Conservation (phyloP, 2,888 invertebrate genomes). For the Galerucella calmariensis region DNA sequence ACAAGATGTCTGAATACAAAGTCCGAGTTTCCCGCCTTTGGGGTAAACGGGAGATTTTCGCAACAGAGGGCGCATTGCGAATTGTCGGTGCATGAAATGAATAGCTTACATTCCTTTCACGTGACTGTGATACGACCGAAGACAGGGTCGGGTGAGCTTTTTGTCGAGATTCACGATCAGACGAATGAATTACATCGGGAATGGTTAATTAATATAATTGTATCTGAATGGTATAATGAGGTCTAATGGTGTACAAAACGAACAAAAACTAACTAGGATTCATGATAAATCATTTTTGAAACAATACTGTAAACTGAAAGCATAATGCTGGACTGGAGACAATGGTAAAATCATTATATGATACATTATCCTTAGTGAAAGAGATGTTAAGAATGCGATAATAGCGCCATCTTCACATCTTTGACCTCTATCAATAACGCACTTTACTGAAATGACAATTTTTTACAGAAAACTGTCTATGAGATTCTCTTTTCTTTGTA, state of each 20-base stretch:
- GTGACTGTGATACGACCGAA: slow-evolving; percentile 51
- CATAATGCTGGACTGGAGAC: too few species aligned
- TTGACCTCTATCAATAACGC: too few species aligned
- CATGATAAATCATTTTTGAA: too few species aligned
- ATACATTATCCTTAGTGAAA: too few species aligned
- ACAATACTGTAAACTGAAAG: too few species aligned
- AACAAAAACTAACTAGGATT: not conserved
- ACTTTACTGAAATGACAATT: too few species aligned
- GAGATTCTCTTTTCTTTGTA: not conserved
- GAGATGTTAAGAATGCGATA: too few species aligned
- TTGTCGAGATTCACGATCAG: slow-evolving; percentile 10
- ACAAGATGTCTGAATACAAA: slow-evolving; percentile 36
- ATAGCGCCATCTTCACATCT: too few species aligned
- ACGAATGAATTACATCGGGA: not conserved
- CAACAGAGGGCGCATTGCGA: slow-evolving; percentile 55
- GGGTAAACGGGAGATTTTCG: slow-evolving; percentile 20
- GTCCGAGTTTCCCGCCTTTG: slow-evolving; percentile 30
- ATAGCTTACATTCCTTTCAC: slow-evolving; percentile 54
- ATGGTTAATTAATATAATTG: slow-evolving; percentile 6
- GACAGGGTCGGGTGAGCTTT: slow-evolving; percentile 29
- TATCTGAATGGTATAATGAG: not conserved
- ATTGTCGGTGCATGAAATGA: slow-evolving; percentile 63
- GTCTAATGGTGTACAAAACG: not conserved
- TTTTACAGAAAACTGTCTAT: not conserved
- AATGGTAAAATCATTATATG: too few species aligned